Evolutionary conservation across 2,888 invertebrate genomes (phyloP), one percentile per base, ranked within the genome.

Genomic region (Tuta absoluta): DNA sequence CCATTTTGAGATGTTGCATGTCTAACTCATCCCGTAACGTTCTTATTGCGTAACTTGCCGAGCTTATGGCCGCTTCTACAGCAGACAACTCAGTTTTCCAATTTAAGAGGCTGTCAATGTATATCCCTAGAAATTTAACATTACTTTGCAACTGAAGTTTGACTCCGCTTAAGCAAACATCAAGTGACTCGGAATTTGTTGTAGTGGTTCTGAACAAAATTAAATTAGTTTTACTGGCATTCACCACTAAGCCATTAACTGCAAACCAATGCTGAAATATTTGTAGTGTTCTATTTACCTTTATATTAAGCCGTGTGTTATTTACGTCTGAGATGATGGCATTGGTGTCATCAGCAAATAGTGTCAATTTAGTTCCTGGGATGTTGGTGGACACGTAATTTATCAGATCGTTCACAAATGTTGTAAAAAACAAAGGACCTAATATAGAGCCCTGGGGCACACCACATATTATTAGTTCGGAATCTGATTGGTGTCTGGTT

Each of bases 331-430:
- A 45, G 7, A 63, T 41, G 12, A 63, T 56, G 19, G 63, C 63
- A 57, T 63, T 63, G 14, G 63, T 63, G 28, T 63, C 63, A 28
- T 63, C 63, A 10, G 63, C 63, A 45, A 63, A 63, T 0, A 51
- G 57, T 11, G 3, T 41, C 12, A 12, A 23, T 28, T 8, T 63
- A 41, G 24, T 17, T 48, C 5, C 10, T 10, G n/a, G 41, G 1
- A 12, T 7, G 3, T 1, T 41, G 17, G 0, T 17, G 10, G 33
- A 33, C 1, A 63, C 41, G 14, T 23, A 41, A 19, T 45, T 24
- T 8, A 56, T 41, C n/a, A 63, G 12, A 41, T 63, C n/a, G n/a
- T n/a, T n/a, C n/a, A n/a, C n/a, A n/a, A n/a, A n/a, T n/a, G n/a
- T n/a, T n/a, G n/a, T n/a, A n/a, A n/a, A n/a, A n/a, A n/a, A n/a